Conservation (phyloP, 2,888 invertebrate genomes). For the Lamellibrachia satsuma region DNA sequence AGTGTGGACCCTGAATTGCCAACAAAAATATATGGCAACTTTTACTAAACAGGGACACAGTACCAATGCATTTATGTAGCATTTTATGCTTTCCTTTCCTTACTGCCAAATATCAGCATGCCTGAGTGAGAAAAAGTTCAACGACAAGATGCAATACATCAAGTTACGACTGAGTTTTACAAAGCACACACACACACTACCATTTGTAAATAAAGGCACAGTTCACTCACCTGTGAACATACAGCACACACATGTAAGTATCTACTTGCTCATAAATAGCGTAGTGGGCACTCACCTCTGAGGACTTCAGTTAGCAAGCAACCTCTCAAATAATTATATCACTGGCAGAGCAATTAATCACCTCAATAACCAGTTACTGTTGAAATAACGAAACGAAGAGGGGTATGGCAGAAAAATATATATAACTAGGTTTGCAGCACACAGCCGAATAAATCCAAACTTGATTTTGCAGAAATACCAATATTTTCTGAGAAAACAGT, state of each 20-base stretch:
- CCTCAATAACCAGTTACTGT: not conserved
- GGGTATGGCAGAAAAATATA: not conserved
- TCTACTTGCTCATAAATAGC: slow-evolving; percentile 7
- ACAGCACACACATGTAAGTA: not conserved
- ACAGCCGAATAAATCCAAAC: not conserved
- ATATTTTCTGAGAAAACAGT: not conserved
- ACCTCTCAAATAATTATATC: not conserved
- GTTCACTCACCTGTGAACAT: not conserved
- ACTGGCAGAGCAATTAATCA: not conserved
- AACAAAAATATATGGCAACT: not conserved
- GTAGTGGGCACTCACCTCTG: not conserved
- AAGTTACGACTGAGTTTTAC: not conserved
- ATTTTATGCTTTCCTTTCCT: not conserved
- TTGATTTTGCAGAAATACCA: not conserved
- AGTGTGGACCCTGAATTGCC: not conserved
- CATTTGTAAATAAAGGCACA: not conserved
- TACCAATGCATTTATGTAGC: not conserved
- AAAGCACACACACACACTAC: not conserved
- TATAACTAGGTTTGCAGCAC: too few species aligned
- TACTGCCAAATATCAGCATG: not conserved
- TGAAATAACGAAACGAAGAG: not conserved
- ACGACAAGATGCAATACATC: not conserved
- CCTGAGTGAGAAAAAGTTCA: not conserved
- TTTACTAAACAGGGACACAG: not conserved
- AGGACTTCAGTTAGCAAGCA: not conserved